These are phyloP conservation scores for Calycopis cecrops DNA, from an alignment of 1,140 invertebrate species.

Conservation along the genomic window DNA sequence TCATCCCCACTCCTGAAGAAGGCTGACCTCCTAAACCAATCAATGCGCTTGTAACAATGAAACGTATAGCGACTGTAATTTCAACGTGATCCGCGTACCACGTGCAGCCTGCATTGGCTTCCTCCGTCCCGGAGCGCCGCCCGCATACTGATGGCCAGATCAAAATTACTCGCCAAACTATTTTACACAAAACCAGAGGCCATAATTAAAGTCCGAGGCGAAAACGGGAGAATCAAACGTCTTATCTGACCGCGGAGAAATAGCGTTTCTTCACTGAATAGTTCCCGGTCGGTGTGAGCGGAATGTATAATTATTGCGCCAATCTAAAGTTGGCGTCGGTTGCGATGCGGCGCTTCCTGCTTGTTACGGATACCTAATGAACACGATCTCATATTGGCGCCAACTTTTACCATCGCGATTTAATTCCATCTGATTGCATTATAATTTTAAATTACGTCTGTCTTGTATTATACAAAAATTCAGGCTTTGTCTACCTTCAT, in stretches of 20 bases:
- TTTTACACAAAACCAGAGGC: slow-evolving; percentile 72
- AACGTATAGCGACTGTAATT: too few relatives aligned
- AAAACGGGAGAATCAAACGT: slow-evolving; percentile 71
- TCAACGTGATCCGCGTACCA: background rate
- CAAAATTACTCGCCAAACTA: slow-evolving; percentile 71
- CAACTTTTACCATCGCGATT: slow-evolving; percentile 26
- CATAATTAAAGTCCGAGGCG: slow-evolving; percentile 69
- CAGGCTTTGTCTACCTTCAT: too few relatives aligned
- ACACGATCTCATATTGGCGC: slow-evolving; percentile 46
- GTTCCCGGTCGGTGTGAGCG: slow-evolving; percentile 66
- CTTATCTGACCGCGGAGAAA: slow-evolving; percentile 71
- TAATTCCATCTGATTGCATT: background rate
- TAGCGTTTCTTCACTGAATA: slow-evolving; percentile 69
- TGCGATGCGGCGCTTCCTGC: slow-evolving; percentile 34
- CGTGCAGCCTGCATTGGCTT: slow-evolving; percentile 28
- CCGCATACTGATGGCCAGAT: slow-evolving; percentile 68
- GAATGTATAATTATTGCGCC: slow-evolving; percentile 72
- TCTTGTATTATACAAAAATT: too few relatives aligned
- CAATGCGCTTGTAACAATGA: too few relatives aligned
- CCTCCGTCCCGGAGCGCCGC: slow-evolving; percentile 35
- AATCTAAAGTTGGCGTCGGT: slow-evolving; percentile 58
- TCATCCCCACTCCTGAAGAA: too few relatives aligned
- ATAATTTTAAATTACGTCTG: too few relatives aligned
- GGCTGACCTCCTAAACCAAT: too few relatives aligned
- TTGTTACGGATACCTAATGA: slow-evolving; percentile 49